These are phyloP conservation scores for Chironomus tepperi DNA, from an alignment of 1,140 invertebrate genomes.

Conservation along the genomic window DNA sequence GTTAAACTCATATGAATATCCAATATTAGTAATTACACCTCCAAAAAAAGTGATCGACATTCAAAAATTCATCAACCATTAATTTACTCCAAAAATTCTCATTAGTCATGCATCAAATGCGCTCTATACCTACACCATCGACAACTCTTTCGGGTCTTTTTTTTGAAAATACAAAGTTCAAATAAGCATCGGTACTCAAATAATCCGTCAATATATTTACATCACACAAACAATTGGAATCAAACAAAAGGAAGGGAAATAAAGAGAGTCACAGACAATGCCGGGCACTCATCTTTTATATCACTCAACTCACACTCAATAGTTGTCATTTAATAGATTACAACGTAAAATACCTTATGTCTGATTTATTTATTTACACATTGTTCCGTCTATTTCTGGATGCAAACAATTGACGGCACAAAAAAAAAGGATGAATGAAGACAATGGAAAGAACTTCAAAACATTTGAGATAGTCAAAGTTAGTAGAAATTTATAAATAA, in stretches of 20 bases:
- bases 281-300: background rate
- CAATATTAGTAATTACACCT: too few species aligned
- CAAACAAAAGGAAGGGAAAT: background rate
- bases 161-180: background rate
- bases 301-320: background rate
- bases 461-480: background rate
- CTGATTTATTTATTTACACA: conserved; percentile 3
- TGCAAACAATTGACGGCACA: background rate
- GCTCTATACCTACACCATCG: too few species aligned
- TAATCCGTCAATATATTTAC: conserved; percentile 9
- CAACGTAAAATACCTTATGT: background rate
- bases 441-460: too few species aligned
- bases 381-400: background rate
- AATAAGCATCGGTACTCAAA: conserved; percentile 12
- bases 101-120: too few species aligned
- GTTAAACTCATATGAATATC: too few species aligned
- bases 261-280: background rate
- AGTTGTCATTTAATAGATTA: conserved; percentile 8
- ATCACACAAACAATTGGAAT: conserved; percentile 13
- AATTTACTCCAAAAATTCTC: too few species aligned
- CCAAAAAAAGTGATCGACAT: too few species aligned
- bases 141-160: background rate
- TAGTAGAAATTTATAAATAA: conserved; percentile 15
- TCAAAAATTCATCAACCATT: too few species aligned
- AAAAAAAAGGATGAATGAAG: too few species aligned